Percentiles rank a stretch among this genome's conserved stretches.
phyloP scores from a whole-genome alignment of 2,797 vertebrate genomes.

The Aldrovandia affinis region DNA sequence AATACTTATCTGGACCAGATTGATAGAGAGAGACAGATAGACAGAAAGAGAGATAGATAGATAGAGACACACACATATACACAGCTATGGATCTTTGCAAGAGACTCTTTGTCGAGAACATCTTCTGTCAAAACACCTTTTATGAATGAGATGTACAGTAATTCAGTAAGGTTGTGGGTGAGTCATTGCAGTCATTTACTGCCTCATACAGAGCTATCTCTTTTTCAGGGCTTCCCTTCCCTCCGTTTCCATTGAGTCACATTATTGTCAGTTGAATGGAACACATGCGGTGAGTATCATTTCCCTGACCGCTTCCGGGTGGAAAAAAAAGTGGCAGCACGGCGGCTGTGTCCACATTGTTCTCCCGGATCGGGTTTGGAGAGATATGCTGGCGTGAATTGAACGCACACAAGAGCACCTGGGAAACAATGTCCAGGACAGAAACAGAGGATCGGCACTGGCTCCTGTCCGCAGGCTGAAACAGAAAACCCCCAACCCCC shows the following conservation, averaged over 20 bases:
- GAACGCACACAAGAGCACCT: neutral
- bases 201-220: slow-evolving; percentile 2
- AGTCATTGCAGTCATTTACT: neutral
- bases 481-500: neutral
- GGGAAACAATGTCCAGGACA: slow-evolving; percentile 12
- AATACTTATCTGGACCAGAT: no score
- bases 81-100: neutral
- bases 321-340: slow-evolving; percentile 22
- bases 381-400: neutral
- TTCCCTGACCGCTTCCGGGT: slow-evolving; percentile 2
- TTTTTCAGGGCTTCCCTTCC: neutral
- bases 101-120: neutral
- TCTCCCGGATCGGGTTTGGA: slow-evolving; percentile 21
- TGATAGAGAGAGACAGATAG: neutral
- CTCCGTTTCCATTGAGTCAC: neutral
- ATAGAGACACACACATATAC: neutral
- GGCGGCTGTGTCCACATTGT: slow-evolving; percentile 24
- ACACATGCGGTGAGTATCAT: neutral
- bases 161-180: neutral
- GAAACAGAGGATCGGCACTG: neutral
- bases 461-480: neutral
- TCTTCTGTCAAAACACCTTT: neutral
- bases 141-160: neutral
- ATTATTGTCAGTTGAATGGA: slow-evolving; percentile 17
- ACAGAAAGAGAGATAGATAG: neutral